Base-by-base conservation (phyloP, 2,888 invertebrate genomes). In the Seira sanloemensis region DNA sequence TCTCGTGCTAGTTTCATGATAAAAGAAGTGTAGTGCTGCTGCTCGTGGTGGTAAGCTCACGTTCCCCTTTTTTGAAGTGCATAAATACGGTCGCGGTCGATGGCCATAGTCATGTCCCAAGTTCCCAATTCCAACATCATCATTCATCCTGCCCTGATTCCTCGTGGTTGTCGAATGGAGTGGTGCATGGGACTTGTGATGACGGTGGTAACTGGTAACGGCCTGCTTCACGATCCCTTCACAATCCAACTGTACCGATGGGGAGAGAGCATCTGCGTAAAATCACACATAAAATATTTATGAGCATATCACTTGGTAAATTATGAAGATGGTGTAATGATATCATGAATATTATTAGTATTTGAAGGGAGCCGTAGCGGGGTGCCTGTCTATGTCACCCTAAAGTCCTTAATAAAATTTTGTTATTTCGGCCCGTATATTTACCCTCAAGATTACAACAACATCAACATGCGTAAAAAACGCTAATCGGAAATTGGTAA, bases 241-340 rank as follows among this genome's bases (percentile, higher is more conserved):
- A 24, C 26, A 21, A 5, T 66, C 19, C 25, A n/a, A 68, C 26
- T 68, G 18, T 25, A 68, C 18, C 68, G 54, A n/a, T 50, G 25
- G 26, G 54, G 25, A 16, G 24, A 19, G 67, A 84, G 26, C 84
- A 78, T 84, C 84, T 84, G 84, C 24, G 74, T 68, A 69, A 84
- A 84, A 84, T 78, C 84, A 84, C 77, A 83, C 62, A 84, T 84
- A 78, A 84, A 84, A 84, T 83, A 83, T 83, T 83, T 83, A 83
- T 83, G 83, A 78, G 69, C 37, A 37, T 24, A 62, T 50, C 58
- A 71, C 19, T 68, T 73, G 73, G 73, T 69, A 73, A 83, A 78
- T 78, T 78, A 81, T 81, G 69, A 25, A 72, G 54, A 58, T 83
- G 24, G 58, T 50, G n/a, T 50, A 50, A 50, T 50, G 50, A 50